Evolutionary conservation across 2,888 invertebrate genomes (phyloP), one percentile per base, ranked within the genome.

Genomic region (Cheilosia pagana): DNA sequence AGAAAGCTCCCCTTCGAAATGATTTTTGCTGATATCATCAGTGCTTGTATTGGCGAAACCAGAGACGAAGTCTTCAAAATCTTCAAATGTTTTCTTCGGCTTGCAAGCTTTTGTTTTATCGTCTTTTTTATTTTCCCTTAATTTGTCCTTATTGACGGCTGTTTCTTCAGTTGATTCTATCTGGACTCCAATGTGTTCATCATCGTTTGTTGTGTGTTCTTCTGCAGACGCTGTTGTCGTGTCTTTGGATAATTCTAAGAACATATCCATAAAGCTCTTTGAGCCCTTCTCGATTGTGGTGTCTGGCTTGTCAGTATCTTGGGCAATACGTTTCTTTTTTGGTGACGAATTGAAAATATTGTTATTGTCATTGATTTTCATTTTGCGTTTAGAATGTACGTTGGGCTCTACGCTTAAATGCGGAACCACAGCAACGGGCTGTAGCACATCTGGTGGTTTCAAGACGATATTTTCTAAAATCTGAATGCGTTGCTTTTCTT

Each of bases 261-360:
- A 81, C 55, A 81, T 76, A 8, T 85, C 75, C 75, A 71, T 62
- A 41, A 81, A 85, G 23, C 43, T 76, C 25, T 55, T 81, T 4
- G 83, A 41, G 19, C 31, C 41, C 0, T 43, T 14, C 0, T 25
- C 60, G 1, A 14, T 28, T 8, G 71, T 50, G 6, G 7, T 10
- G 12, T 52, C 45, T 0, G 39, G 8, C 12, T 19, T 28, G 14
- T 55, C 28, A 25, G 41, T n/a, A n/a, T 39, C 52, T 16, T 28
- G 7, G 5, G 31, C 21, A 12, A 2, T 23, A 0, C 16, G 60
- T 16, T 23, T 63, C 2, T 43, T 68, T 68, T 78, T 83, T 10
- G 71, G 19, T 21, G 62, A 39, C 10, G 79, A 68, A 7, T n/a
- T 10, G 14, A 8, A 1, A 4, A 8, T 10, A 21, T 12, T 70